Evolutionary conservation across 30 jellyfish, hydroid and myxozoan species (phyloP), one percentile per base, ranked within the genome.

Genomic region (Catostylus mosaicus): DNA sequence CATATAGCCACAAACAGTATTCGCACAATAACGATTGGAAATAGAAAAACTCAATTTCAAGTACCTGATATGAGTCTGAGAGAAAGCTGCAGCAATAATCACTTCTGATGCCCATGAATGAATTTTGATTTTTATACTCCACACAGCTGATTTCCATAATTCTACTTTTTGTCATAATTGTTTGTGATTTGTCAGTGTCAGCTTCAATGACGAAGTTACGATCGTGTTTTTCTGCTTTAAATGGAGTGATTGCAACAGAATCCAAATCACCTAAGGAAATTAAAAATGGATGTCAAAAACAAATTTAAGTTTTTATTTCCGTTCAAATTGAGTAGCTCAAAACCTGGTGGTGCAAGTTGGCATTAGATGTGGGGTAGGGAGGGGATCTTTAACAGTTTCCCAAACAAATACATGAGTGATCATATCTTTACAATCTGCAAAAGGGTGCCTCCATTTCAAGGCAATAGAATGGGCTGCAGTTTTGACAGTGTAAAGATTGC

Each of bases 21-120:
- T 14, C 54, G 14, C 54, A 40, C 11, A 40, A 5, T 14, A 40
- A 40, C 14, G 54, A 40, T 40, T 40, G 54, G 14, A 40, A 14
- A 40, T 5, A 57, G 26, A 29, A 37, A 46, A 14, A 34, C 2
- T 12, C 12, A 30, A 31, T 0, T 32, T 26, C 29, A 57, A 67
- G 1, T 69, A 82, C 92, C 79, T 82, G 70, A 0, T 29, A 8
- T n/a, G 50, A 0, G 63, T 69, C 59, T 11, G 92, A 34, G 11
- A 82, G 30, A 67, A 82, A 82, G 1, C 72, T 67, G 73, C 92
- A 82, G 0, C 70, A 82, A 36, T 54, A 82, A 63, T 62, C 75
- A 57, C 82, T 82, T 56, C 92, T 51, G 11, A 82, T 67, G n/a
- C 86, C 92, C 71, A 82, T 30, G 20, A 46, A 7, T 19, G 79